phyloP scores from a whole-genome alignment of 2,797 vertebrate species.

The Sebastes variabilis region DNA sequence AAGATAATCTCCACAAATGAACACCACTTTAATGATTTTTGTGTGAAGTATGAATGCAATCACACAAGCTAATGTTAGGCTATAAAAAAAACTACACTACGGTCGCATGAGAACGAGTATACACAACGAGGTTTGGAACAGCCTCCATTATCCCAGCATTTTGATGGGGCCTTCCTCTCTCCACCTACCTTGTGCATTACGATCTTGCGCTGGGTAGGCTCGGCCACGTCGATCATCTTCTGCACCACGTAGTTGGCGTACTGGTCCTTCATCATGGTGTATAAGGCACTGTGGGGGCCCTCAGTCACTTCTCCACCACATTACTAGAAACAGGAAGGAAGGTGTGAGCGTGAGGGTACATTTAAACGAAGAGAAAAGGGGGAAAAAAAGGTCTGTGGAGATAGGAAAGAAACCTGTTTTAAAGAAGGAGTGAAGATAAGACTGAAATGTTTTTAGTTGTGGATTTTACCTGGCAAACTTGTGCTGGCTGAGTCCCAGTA shows the following conservation, averaged over 20 bases:
- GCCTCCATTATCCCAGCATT: not conserved
- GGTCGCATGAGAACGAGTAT: too few species aligned
- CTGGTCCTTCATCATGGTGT: constrained; percentile 99
- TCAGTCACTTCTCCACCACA: constrained; percentile 99
- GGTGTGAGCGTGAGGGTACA: not conserved
- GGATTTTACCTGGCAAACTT: constrained; percentile 87
- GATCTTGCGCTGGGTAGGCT: constrained; percentile 97
- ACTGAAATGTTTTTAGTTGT: not conserved
- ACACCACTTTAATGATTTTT: too few species aligned
- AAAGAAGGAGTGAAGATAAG: not conserved
- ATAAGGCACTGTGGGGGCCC: constrained; percentile 99
- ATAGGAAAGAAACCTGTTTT: not conserved
- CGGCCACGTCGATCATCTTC: constrained; percentile 99
- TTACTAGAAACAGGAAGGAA: constrained; percentile 83
- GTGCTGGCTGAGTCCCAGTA: constrained; percentile 88
- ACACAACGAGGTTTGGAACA: too few species aligned
- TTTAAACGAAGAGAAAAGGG: not conserved
- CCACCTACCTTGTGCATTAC: constrained; percentile 97
- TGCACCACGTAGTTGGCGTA: constrained; percentile 99
- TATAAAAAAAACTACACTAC: too few species aligned
- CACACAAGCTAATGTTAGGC: too few species aligned
- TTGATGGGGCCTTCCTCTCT: not conserved
- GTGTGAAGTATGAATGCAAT: too few species aligned
- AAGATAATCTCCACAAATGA: too few species aligned
- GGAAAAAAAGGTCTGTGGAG: not conserved